These are phyloP conservation scores for Lasius fuliginosus DNA, from an alignment of 2,888 invertebrate species.

Conservation along the genomic window DNA sequence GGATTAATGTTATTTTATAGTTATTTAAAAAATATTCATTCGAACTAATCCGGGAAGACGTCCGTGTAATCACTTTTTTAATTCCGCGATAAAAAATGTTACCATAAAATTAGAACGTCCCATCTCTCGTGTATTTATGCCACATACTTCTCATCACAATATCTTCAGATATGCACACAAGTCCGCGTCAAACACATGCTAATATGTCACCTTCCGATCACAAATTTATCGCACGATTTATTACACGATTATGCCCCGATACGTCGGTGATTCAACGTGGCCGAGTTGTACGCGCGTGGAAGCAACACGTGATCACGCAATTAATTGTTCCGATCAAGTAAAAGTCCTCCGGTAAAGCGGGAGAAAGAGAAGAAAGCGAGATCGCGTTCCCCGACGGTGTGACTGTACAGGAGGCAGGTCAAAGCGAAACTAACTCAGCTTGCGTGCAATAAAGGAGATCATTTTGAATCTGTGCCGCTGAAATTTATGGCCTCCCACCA, in stretches of 20 bases:
- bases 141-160: slow-evolving; percentile 6
- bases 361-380: slow-evolving; percentile 24
- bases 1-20: neutral
- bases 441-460: slow-evolving; percentile 87
- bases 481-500: slow-evolving; percentile 87
- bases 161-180: neutral
- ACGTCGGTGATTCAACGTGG: slow-evolving; percentile 32
- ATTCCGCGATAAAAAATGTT: neutral
- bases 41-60: neutral
- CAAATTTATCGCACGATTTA: neutral
- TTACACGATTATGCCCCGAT: neutral
- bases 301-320: slow-evolving; percentile 45
- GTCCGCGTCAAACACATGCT: neutral
- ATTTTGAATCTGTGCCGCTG: slow-evolving; percentile 87
- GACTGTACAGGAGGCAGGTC: slow-evolving; percentile 79
- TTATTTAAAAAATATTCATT: neutral
- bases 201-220: slow-evolving; percentile 9
- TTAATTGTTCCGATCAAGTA: slow-evolving; percentile 45
- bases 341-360: slow-evolving; percentile 35
- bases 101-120: neutral
- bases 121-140: neutral
- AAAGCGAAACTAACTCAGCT: slow-evolving; percentile 82
- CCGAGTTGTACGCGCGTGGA: neutral
- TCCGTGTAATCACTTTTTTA: neutral
- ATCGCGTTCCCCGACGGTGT: slow-evolving; percentile 56